Conservation (phyloP, 1,140 invertebrate species). For the Papilio aristodemus region DNA sequence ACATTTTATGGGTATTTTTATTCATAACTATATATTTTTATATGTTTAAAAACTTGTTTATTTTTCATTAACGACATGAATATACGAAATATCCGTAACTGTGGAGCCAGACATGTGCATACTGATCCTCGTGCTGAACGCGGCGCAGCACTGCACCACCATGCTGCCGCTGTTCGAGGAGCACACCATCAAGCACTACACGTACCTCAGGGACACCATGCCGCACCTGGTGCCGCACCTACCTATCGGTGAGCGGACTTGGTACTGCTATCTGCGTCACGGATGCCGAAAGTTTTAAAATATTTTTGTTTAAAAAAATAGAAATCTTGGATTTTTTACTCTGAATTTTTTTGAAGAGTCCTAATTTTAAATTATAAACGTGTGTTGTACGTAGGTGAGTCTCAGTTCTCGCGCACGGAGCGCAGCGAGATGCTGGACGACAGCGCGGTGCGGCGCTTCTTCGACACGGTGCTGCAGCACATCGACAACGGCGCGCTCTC, state of each 20-base stretch:
- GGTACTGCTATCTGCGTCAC: no score
- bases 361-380: no score
- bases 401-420: slow-evolving; percentile 62
- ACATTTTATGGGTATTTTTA: no score
- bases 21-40: neutral
- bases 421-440: slow-evolving; percentile 64
- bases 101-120: slow-evolving; percentile 88
- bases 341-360: no score
- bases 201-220: slow-evolving; percentile 96
- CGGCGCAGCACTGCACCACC: slow-evolving; percentile 92
- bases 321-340: no score
- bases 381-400: slow-evolving; percentile 48
- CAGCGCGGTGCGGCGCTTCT: slow-evolving; percentile 81
- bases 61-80: slow-evolving; percentile 22
- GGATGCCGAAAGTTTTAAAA: no score
- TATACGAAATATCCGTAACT: no score
- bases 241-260: slow-evolving; percentile 81
- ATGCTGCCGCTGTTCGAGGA: slow-evolving; percentile 96
- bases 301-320: no score
- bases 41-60: neutral
- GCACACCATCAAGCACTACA: slow-evolving; percentile 95
- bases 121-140: slow-evolving; percentile 96
- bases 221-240: slow-evolving; percentile 94
- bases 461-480: slow-evolving; percentile 87
- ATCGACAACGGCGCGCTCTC: slow-evolving; percentile 85